These are phyloP conservation scores for Microplitis mediator DNA, from an alignment of 1,140 invertebrate genomes.

Conservation along the genomic window DNA sequence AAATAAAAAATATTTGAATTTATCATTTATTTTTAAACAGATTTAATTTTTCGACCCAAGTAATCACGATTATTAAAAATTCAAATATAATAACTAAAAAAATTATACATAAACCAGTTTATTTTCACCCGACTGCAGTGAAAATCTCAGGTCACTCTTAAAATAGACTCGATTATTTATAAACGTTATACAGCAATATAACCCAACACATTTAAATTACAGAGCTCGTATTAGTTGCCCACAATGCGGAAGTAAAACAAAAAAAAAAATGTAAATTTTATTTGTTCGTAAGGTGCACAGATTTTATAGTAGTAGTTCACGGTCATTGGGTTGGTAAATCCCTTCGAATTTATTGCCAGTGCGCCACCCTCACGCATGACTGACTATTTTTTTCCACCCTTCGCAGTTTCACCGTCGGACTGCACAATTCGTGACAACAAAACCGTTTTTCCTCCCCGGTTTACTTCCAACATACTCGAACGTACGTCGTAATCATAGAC, in stretches of 20 bases:
- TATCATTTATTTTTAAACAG: too few relatives aligned
- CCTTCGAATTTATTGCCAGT: constrained; percentile 8
- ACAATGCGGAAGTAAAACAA: constrained; percentile 8
- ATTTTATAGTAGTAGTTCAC: constrained; percentile 10
- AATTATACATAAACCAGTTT: too few relatives aligned
- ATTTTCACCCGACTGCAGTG: too few relatives aligned
- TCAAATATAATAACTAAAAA: too few relatives aligned
- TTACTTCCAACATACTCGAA: too few relatives aligned
- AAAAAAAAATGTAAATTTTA: constrained; percentile 1
- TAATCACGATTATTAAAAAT: too few relatives aligned
- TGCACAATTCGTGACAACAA: not conserved
- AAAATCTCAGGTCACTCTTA: too few relatives aligned
- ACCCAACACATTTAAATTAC: not conserved
- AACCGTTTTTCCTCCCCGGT: constrained; percentile 7
- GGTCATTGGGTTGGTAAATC: constrained; percentile 17
- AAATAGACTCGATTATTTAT: too few relatives aligned
- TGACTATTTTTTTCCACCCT: not conserved
- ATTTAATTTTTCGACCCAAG: too few relatives aligned
- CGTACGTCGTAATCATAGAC: constrained; percentile 7
- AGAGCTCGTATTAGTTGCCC: not conserved
- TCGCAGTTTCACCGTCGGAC: not conserved
- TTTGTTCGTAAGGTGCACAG: not conserved
- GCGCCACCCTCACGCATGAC: constrained; percentile 3
- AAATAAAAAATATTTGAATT: too few relatives aligned
- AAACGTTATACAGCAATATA: too few relatives aligned